Base-by-base conservation (phyloP, 2,797 vertebrate species). In the Darevskia nairensis region DNA sequence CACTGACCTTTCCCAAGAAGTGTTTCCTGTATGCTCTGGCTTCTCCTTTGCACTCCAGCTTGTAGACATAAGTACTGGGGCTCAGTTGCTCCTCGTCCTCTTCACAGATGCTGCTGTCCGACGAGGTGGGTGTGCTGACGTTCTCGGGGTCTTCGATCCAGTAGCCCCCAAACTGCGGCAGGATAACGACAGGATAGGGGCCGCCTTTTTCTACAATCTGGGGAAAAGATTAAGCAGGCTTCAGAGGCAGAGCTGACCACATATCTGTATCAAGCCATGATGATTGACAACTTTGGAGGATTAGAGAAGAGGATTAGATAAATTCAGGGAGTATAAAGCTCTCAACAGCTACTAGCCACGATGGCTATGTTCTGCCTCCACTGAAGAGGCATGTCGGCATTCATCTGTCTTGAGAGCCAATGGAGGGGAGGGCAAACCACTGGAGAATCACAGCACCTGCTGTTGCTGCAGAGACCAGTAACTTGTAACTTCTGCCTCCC, bases 91-190 rank as follows among this genome's bases (percentile, higher is more conserved):
- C 98, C 59, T 98, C 98, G 66, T 99, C 99, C 68, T 99, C 99
- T 92, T 98, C 98, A 4, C 98, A 98, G 94, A 98, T 97, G 94
- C 98, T 98, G 96, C 99, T 99, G 61, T 98, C 98, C 0, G 99
- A 98, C 0, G 98, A 99, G 0, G 98, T 98, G 0, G 98, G 99
- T 0, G 98, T 98, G 32, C 96, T 97, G 0, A 97, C 96, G 0
- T 97, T 98, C 90, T 99, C 98, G 0, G 96, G 97, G 91, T 99
- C 99, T 93, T 99, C 99, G 0, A 99, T 99, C 99, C 99, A 99
- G 94, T 99, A 99, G 15, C 99, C 99, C 4, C 99, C 99, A 15
- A 99, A 99, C 96, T 99, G 98, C 23, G 99, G 99, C 91, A 99
- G 97, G 94, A 99, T 99, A 35, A 99, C 96, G 92, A 98, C 96